Evolutionary conservation across 2,113 vertebrate species (phyloP), one percentile per base, ranked within the genome.

Genomic region (Fregata magnificens): DNA sequence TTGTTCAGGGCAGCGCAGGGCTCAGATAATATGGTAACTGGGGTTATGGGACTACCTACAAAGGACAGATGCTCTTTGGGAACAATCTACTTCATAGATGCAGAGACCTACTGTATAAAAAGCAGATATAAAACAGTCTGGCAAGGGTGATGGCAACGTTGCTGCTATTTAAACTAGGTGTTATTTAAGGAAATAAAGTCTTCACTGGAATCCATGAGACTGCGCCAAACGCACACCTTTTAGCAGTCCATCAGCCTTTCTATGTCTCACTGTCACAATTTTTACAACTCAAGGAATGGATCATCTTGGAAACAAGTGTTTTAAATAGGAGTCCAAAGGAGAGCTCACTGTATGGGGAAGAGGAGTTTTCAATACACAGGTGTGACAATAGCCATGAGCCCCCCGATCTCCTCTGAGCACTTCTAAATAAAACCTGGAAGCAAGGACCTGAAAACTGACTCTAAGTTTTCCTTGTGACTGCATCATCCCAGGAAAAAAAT

Each of bases 281-380:
- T 67, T 63, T 72, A 38, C 47, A 59, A 10, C 34, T 76, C 62
- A 77, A 47, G 25, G 7, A 65, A 58, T 6, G 11, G 38, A 44
- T 67, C 8, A 2, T 28, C 16, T 8, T 47, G 22, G 40, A 67
- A 15, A 90, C 1, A 34, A 76, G 6, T 20, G 19, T n/a, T 76
- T 82, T n/a, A 79, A 92, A 12, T 1, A 82, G 25, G 40, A n/a
- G 11, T 36, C 42, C 52, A 42, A 82, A 55, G 45, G 36, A 66
- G 13, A 95, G 36, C 3, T 52, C 2, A 0, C 22, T 70, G 1
- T 16, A 18, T 7, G 9, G 7, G 24, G 13, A 20, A 50, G 25
- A 38, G 5, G 29, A 62, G 15, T 55, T 77, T 70, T 49, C 47
- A 66, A 38, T 4, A 47, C 10, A 87, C 5, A 52, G 13, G 44